Conservation (phyloP, 2,113 vertebrate species). For the cattle (Bos taurus) region DNA sequence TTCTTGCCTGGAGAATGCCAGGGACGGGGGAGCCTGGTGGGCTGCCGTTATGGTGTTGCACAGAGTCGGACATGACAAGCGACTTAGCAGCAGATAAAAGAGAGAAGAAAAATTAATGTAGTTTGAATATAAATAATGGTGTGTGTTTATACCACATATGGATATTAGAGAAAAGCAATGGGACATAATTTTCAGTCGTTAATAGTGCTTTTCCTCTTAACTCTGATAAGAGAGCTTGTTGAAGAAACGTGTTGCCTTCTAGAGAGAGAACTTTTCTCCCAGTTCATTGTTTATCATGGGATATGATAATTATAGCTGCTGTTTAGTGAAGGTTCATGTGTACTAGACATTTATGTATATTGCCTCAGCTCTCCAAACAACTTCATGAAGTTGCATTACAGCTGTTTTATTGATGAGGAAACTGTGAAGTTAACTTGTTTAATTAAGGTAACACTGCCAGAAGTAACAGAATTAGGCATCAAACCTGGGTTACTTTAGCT, state of each 20-base stretch:
- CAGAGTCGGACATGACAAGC: rapidly evolving
- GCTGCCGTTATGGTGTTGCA: not conserved
- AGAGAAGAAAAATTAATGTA: not conserved
- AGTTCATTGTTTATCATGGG: not conserved
- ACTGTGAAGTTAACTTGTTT: not conserved
- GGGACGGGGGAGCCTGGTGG: not conserved
- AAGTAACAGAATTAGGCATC: constrained; percentile 22
- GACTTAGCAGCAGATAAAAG: not conserved
- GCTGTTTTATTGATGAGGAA: constrained; percentile 32
- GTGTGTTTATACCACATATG: not conserved
- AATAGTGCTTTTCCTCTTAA: not conserved
- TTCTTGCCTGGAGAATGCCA: not conserved
- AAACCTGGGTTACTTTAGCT: not conserved
- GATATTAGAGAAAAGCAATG: not conserved
- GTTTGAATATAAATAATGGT: not conserved
- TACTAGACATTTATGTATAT: not conserved
- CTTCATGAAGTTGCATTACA: not conserved
- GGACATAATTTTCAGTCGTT: constrained; percentile 3
- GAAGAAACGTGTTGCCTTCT: not conserved
- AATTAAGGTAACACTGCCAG: not conserved
- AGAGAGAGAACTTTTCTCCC: not conserved
- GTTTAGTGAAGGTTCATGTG: not conserved
- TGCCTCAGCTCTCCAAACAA: not conserved
- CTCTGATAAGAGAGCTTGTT: not conserved
- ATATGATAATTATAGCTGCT: not conserved